Conservation (phyloP, 2,113 vertebrate genomes). For the Coptodon rendalli region DNA sequence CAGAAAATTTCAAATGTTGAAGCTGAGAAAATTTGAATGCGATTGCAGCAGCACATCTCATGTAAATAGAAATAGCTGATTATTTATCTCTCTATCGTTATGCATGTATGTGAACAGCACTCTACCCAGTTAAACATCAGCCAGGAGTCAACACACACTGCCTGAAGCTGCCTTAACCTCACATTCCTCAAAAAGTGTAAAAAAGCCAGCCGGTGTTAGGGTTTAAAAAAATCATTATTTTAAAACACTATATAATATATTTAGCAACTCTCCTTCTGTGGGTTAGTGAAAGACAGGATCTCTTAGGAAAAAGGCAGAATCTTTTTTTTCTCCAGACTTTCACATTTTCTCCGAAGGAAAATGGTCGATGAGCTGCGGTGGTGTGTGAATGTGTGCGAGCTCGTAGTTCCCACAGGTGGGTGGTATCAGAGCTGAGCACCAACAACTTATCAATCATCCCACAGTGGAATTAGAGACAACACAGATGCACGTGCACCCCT, state of each 20-base stretch:
- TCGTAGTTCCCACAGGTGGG: constrained; percentile 23
- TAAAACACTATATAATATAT: background rate
- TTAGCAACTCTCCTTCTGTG: background rate
- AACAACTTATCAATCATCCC: constrained; percentile 1
- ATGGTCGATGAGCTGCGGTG: background rate
- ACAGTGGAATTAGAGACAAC: background rate
- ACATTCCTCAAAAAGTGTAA: background rate
- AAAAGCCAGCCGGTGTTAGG: background rate
- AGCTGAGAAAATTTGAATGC: background rate
- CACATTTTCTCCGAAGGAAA: background rate
- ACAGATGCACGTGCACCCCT: background rate
- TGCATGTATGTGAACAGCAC: background rate
- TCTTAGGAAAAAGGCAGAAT: background rate
- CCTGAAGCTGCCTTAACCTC: constrained; percentile 50
- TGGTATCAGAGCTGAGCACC: background rate
- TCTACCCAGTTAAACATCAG: constrained; percentile 61
- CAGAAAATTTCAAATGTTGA: background rate
- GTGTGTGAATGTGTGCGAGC: background rate
- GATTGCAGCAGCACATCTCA: accelerated
- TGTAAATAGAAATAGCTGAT: background rate
- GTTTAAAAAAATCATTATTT: background rate
- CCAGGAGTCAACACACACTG: constrained; percentile 44
- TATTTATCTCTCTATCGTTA: background rate
- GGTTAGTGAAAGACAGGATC: background rate
- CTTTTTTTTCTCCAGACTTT: background rate